Base-by-base conservation (phyloP, 2,888 invertebrate genomes). In the Trissoscelio sp. region DNA sequence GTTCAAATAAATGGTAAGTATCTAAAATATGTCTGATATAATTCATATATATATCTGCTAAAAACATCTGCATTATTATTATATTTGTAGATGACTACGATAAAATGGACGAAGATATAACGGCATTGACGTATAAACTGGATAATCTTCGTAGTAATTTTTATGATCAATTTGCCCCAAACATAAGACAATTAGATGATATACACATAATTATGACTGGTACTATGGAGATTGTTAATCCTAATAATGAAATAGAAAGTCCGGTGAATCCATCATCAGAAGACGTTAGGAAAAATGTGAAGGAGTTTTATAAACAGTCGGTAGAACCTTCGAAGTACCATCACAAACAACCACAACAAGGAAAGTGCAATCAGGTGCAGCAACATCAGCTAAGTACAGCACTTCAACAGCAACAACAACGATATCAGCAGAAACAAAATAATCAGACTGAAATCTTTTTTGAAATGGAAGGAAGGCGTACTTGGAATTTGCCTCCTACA, bases 81-180 rank as follows among this genome's bases (percentile, higher is more conserved):
- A 28, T 3, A 2, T 18, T 46, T 66, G 9, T 6, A 90, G 90
- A 78, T 2, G 83, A 78, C 7, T 92, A 93, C n/a, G 87, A 91
- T 2, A 91, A 92, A 48, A 90, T 95, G 0, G 92, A 94, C 57
- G 86, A 91, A 0, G 91, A 94, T 85, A 87, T 96, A 2, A 92
- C 92, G 31, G 90, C 92, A 0, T 92, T 95, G 44, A 95, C 96
- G 86, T 88, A 86, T 0, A 92, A 92, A 12, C 93, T 95, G 0
- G 96, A 96, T 87, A 91, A 90, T 37, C 91, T 96, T 70, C 94
- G 96, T 39, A 92, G 92, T 34, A 92, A 93, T 1, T 89, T 96
- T 16, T 96, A 96, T 88, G 92, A 91, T 83, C 92, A 89, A 87
- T 93, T 92, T 78, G 89, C 92, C 62, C 93, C 92, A 39, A 91